Evolutionary conservation across 2,113 vertebrate species (phyloP).

Genomic region (Urocolius indicus): DNA sequence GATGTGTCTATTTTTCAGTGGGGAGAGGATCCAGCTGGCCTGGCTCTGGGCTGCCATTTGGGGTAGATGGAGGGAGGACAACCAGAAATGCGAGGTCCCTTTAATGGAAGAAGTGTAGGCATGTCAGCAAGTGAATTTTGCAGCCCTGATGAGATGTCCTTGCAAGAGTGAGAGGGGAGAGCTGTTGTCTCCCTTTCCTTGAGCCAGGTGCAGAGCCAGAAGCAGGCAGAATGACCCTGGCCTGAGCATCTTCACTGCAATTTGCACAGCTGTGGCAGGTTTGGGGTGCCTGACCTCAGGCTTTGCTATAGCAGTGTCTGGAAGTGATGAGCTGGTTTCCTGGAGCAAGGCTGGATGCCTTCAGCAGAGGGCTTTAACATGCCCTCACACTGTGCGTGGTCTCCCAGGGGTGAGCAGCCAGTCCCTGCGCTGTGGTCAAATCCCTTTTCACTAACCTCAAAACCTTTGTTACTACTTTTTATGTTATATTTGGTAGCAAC

Average conservation of each 20-base stretch:
- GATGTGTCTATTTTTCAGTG: background rate
- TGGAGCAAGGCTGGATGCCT: background rate
- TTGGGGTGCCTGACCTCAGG: background rate
- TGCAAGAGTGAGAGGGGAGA: background rate
- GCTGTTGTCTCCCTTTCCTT: background rate
- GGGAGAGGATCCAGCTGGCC: background rate
- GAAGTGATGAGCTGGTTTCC: background rate
- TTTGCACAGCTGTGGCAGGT: background rate
- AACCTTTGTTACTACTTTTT: background rate
- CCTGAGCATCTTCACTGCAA: background rate
- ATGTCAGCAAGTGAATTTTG: background rate
- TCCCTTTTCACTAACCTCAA: background rate
- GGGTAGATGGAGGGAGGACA: background rate
- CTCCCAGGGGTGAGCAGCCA: background rate
- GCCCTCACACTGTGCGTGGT: fast-evolving
- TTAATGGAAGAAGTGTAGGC: background rate
- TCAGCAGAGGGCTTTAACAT: background rate
- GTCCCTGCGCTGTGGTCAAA: background rate
- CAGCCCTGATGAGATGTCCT: background rate
- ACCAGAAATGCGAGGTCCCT: background rate
- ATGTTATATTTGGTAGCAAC: background rate
- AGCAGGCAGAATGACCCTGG: background rate
- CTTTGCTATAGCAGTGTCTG: background rate
- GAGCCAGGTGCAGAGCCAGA: background rate
- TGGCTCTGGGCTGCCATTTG: background rate